A percentile compares a stretch with the other conserved stretches of the same genome.
phyloP scores from a whole-genome alignment of 2,888 invertebrate species.

The Sinopyrophorus schimmeli region DNA sequence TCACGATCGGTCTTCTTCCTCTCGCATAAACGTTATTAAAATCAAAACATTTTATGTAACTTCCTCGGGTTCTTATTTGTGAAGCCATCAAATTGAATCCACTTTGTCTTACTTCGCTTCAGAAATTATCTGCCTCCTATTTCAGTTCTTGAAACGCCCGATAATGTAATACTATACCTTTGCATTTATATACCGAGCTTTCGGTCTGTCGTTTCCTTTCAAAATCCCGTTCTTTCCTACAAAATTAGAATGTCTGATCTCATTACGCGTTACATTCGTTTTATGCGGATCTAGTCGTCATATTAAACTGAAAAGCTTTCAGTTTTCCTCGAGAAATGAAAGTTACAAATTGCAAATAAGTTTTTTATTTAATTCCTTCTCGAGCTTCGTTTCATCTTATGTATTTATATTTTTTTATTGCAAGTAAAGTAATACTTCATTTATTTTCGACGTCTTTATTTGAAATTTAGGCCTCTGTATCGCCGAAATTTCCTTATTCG shows the following conservation, averaged over 20 bases:
- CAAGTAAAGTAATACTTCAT: constrained; percentile 22
- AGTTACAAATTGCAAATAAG: constrained; percentile 32
- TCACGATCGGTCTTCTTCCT: constrained; percentile 14
- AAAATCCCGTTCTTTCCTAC: constrained; percentile 31
- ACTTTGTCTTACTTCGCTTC: constrained; percentile 32
- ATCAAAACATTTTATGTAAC: constrained; percentile 24
- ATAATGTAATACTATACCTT: constrained; percentile 36
- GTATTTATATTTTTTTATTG: constrained; percentile 18
- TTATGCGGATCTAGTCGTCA: constrained; percentile 32
- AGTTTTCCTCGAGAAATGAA: constrained; percentile 29
- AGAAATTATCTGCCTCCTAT: constrained; percentile 32
- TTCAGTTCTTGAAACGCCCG: constrained; percentile 32
- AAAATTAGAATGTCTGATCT: constrained; percentile 36
- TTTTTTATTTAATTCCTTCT: constrained; percentile 30
- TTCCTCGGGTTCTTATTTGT: constrained; percentile 22
- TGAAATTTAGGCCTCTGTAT: too few species aligned
- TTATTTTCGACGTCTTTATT: not conserved
- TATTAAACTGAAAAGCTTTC: constrained; percentile 32
- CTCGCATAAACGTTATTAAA: constrained; percentile 18
- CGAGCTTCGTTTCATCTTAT: constrained; percentile 24
- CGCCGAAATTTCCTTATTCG: too few species aligned
- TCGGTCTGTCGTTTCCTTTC: constrained; percentile 31
- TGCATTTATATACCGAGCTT: constrained; percentile 34
- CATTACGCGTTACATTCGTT: constrained; percentile 33
- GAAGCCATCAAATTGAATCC: constrained; percentile 32